Base-by-base conservation (phyloP, 2,113 vertebrate genomes). In the Tragulus kanchil region DNA sequence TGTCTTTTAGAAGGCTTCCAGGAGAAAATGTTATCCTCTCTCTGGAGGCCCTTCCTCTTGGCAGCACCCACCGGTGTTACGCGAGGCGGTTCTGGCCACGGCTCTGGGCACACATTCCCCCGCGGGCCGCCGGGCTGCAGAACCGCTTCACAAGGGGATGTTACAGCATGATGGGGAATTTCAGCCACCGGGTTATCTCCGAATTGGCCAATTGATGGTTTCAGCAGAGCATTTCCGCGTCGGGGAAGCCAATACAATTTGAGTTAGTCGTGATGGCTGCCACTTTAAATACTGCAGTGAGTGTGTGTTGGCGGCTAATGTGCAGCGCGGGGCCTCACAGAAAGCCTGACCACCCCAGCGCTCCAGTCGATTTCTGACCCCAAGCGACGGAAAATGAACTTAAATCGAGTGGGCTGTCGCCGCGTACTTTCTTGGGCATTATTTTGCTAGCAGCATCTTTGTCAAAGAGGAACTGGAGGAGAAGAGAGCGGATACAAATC, bases 191-290 rank as follows among this genome's bases (percentile, higher is more conserved):
- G 54, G 48, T 98, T 98, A 98, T 98, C 98, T 98, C 95, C 28
- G 98, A 98, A 98, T 98, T 98, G 98, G 98, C 98, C 97, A 98
- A 94, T 98, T 98, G 98, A 98, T 98, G 98, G 97, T 98, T 97
- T 98, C 98, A 98, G 98, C 98, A 98, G 98, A 98, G 98, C 98
- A 85, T 98, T 99, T 98, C 98, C 98, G 98, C 98, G 95, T 98
- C 67, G 1, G 98, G 98, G 98, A 99, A 98, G 99, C 98, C 99
- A 99, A 98, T 98, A 98, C 98, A 99, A 99, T 99, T 99, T 98
- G 99, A 98, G 99, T 99, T 99, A 99, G 98, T 98, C 50, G 98
- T 99, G 98, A 99, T 98, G 98, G 98, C 98, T 99, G 98, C 98
- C 99, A 98, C 98, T 98, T 99, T 99, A 98, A 98, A 99, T 99